Evolutionary conservation across 2,888 invertebrate species (phyloP), one percentile per base, ranked within the genome.

Genomic region (Drosophila flavopinicola): DNA sequence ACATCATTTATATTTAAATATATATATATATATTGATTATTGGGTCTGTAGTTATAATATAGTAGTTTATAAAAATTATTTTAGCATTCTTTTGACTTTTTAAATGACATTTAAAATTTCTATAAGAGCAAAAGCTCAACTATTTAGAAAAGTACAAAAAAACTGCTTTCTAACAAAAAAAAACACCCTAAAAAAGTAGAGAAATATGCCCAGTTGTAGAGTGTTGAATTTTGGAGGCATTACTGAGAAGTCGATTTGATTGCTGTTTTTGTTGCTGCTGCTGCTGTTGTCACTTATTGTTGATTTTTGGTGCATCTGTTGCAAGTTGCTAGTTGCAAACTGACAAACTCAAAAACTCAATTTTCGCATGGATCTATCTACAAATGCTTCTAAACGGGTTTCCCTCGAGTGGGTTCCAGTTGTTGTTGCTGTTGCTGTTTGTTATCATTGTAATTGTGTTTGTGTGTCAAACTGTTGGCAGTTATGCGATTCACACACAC

Each of bases 361-460:
- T 71, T 71, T 72, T 75, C 56, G 52, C 72, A 72, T 30, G 29
- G 71, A 53, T 59, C 51, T 38, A 53, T 59, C 51, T 38, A 13
- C 45, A 63, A 71, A 75, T 71, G 75, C 47, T 51, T 70, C 58
- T 70, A 75, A 75, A 56, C 66, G 59, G 37, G 64, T 75, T 72
- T 76, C 38, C 47, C 51, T 58, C 47, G 47, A 42, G 41, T 15
- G 20, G 9, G 20, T 32, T 45, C 24, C 4, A 29, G 49, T 38
- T 58, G 51, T 25, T 45, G 37, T 20, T 59, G 38, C 29, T 47
- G 30, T 20, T 47, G 47, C 37, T 54, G 53, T 42, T 42, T 59
- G 68, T 80, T 70, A 68, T 67, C 65, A 54, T 51, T 80, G 86
- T 87, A 83, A 87, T 76, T 85, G 87, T 87, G 82, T 83, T 87